Evolutionary conservation across 2,888 invertebrate species (phyloP).

Genomic region (Hartigia nigra): DNA sequence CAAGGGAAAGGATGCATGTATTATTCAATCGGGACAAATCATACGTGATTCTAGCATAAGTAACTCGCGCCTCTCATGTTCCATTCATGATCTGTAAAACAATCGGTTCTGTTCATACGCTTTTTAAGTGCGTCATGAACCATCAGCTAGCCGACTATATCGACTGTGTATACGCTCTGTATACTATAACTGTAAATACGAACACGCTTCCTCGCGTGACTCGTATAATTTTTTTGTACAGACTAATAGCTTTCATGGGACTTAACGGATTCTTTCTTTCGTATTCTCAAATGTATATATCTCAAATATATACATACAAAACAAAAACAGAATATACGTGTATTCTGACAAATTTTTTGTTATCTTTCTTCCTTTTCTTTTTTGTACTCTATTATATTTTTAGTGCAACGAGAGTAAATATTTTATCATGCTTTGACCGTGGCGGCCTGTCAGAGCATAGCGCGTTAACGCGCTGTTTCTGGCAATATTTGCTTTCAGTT

Average conservation of each 20-base stretch:
- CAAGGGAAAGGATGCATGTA: slow-evolving; percentile 7
- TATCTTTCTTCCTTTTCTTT: not conserved
- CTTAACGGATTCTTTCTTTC: not conserved
- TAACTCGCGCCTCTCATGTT: slow-evolving; percentile 17
- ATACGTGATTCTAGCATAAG: slow-evolving; percentile 2
- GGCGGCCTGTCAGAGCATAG: not conserved
- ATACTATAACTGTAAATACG: not conserved
- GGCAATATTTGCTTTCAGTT: slow-evolving; percentile 12
- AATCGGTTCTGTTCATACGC: not conserved
- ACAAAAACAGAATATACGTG: too few species aligned
- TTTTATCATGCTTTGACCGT: not conserved
- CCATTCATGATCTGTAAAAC: slow-evolving; percentile 19
- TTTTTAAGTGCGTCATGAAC: not conserved
- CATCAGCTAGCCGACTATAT: not conserved
- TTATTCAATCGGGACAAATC: slow-evolving; percentile 9
- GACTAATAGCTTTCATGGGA: not conserved
- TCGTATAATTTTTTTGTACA: not conserved
- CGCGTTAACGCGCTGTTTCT: slow-evolving; percentile 10
- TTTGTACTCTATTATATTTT: not conserved
- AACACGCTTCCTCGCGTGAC: not conserved
- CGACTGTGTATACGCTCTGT: too few species aligned
- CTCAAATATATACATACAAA: too few species aligned
- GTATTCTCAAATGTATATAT: not conserved
- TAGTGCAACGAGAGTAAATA: slow-evolving; percentile 5
- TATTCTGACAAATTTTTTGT: not conserved